Evolutionary conservation across 1,140 invertebrate species (phyloP).

Genomic region (Apis mellifera): DNA sequence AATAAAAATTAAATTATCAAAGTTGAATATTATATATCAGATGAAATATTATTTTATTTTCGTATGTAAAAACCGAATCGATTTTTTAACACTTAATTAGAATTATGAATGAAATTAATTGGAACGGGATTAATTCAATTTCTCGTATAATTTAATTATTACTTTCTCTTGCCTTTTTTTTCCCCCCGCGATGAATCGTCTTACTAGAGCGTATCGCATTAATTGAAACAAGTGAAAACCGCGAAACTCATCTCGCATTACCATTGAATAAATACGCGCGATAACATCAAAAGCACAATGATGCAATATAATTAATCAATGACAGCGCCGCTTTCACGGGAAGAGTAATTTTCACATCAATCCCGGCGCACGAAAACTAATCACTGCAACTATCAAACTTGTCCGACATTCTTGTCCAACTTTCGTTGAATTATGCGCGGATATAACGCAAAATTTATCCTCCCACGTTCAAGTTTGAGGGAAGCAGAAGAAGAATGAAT

Average conservation of each 20-base stretch:
- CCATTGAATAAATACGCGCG: slow-evolving; percentile 6
- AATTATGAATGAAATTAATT: not conserved
- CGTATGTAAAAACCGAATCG: not conserved
- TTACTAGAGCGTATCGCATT: slow-evolving; percentile 4
- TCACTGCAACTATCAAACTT: not conserved
- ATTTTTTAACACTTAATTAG: slow-evolving; percentile 37
- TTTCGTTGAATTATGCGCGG: not conserved
- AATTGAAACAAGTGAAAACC: slow-evolving; percentile 38
- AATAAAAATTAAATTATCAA: not conserved
- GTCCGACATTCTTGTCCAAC: not conserved
- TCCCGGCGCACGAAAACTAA: not conserved
- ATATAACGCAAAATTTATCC: not conserved
- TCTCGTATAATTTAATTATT: slow-evolving; percentile 13
- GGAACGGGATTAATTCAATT: slow-evolving; percentile 3
- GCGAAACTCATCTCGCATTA: not conserved
- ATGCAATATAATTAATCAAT: slow-evolving; percentile 10
- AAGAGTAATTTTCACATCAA: not conserved
- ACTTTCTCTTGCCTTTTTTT: slow-evolving; percentile 5
- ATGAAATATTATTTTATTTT: not conserved
- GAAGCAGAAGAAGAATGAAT: not conserved
- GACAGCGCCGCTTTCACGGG: not conserved
- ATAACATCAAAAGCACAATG: not conserved
- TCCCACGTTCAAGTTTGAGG: not conserved
- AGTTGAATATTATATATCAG: no score
- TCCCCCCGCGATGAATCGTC: slow-evolving; percentile 1